Evolutionary conservation across 1,140 invertebrate genomes (phyloP).

Genomic region (Pogonus chalceus): DNA sequence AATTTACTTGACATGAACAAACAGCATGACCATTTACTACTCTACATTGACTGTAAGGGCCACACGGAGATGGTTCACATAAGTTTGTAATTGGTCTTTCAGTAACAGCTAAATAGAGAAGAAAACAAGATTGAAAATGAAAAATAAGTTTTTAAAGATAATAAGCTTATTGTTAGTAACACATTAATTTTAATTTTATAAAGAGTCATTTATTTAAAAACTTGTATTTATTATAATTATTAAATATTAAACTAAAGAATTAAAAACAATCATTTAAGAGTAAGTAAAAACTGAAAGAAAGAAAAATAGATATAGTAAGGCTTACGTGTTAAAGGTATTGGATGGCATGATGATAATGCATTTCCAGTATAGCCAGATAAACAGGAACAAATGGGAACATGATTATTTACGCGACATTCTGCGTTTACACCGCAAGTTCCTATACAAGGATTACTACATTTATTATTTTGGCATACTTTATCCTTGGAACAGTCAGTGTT

Average conservation of each 20-base stretch:
- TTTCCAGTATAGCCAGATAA: constrained; percentile 55
- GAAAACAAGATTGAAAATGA: constrained; percentile 30
- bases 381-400: constrained; percentile 59
- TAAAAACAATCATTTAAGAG: not conserved
- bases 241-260: too few species aligned
- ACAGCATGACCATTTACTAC: constrained; percentile 52
- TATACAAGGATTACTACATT: constrained; percentile 54
- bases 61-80: constrained; percentile 57
- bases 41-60: constrained; percentile 59
- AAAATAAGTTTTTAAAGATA: constrained; percentile 12
- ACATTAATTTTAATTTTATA: too few species aligned
- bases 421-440: constrained; percentile 55
- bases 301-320: constrained; percentile 12
- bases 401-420: constrained; percentile 57
- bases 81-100: constrained; percentile 44
- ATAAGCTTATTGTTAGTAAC: constrained; percentile 4
- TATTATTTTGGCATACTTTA: constrained; percentile 51
- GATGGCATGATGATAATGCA: constrained; percentile 41
- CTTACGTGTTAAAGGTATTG: constrained; percentile 33
- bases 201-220: too few species aligned
- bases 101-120: constrained; percentile 30
- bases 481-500: constrained; percentile 54
- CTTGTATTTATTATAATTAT: too few species aligned
- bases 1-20: constrained; percentile 57
- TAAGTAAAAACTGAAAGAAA: constrained; percentile 11